Conservation (phyloP, 1,140 invertebrate genomes). For the Calliphora vicina region DNA sequence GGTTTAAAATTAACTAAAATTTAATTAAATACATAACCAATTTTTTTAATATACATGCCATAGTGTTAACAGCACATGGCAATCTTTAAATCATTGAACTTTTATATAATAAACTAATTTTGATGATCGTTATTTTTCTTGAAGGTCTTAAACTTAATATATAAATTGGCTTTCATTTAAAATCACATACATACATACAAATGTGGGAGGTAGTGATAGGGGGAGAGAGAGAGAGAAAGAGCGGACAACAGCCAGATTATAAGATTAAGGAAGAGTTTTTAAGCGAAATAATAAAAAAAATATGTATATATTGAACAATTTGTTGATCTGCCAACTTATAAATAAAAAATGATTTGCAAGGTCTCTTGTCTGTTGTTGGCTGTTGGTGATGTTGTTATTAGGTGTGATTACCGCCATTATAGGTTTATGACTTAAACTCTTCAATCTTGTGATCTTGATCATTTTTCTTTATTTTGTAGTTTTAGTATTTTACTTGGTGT, state of each 20-base stretch:
- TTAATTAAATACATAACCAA: no score
- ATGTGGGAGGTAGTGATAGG: not conserved
- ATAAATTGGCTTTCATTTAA: not conserved
- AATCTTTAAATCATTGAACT: not conserved
- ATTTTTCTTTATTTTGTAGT: not conserved
- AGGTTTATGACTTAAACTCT: conserved; percentile 31
- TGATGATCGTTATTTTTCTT: conserved; percentile 18
- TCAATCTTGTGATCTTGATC: conserved; percentile 20
- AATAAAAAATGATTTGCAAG: conserved; percentile 26
- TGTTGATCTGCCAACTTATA: conserved; percentile 36
- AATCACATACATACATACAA: not conserved
- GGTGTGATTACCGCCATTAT: conserved; percentile 31
- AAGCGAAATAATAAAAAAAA: not conserved
- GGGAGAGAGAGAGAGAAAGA: no score
- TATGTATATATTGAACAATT: conserved; percentile 24
- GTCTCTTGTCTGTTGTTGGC: not conserved
- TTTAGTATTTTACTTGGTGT: not conserved
- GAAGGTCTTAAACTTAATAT: conserved; percentile 5
- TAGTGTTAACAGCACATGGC: not conserved
- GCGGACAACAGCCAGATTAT: no score
- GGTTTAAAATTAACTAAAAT: no score
- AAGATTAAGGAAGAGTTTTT: not conserved
- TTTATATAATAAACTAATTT: conserved; percentile 38
- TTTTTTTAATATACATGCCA: not conserved
- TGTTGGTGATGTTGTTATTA: conserved; percentile 34